Percentiles rank a stretch among this genome's conserved stretches.
Conservation (phyloP, 2,113 vertebrate species). For the Amazona guildingii region DNA sequence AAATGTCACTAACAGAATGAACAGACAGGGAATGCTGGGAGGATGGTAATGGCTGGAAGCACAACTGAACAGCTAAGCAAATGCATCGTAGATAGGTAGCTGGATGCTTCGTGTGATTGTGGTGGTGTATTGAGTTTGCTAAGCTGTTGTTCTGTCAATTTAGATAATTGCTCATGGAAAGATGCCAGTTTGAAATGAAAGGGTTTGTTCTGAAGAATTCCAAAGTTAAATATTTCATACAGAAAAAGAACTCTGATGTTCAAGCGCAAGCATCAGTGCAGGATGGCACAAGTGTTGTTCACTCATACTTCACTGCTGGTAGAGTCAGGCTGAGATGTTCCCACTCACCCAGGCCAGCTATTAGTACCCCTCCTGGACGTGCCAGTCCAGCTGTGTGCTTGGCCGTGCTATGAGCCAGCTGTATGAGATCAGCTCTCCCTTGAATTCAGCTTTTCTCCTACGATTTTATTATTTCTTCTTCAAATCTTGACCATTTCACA, state of each 20-base stretch:
- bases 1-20: neutral
- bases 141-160: neutral
- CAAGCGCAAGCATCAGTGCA: neutral
- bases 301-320: neutral
- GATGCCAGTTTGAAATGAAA: neutral
- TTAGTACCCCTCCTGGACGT: neutral
- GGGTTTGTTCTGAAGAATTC: neutral
- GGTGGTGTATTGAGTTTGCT: neutral
- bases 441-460: neutral
- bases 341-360: neutral
- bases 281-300: neutral
- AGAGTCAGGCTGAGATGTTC: neutral
- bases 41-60: neutral
- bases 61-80: neutral
- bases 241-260: neutral
- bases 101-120: neutral
- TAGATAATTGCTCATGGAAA: neutral
- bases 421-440: neutral
- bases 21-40: neutral
- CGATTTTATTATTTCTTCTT: neutral
- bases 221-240: neutral
- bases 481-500: neutral
- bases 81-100: rapidly evolving
- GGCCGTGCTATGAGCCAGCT: neutral
- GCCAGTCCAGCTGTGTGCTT: neutral